Evolutionary conservation across 92 coral and sea anemone species (phyloP), one percentile per base, ranked within the genome.

Genomic region (Parazoanthus atlanticus): DNA sequence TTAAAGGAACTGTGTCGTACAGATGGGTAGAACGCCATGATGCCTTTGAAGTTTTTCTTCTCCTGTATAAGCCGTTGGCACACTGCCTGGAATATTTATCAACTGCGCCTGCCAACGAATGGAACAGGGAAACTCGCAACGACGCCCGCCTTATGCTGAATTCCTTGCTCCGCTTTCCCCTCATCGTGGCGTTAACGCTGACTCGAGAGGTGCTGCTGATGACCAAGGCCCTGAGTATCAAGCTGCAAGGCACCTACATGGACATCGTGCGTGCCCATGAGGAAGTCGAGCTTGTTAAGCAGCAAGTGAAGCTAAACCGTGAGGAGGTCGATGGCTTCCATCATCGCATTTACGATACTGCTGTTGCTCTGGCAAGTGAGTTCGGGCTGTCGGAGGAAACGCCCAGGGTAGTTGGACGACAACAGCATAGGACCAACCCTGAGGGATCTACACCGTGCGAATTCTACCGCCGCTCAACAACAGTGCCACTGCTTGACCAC

Each of bases 1-100:
- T 47, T 77, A 41, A 64, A 87, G 81, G 89, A 87, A 58, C 76
- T 87, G 84, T 87, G 85, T 76, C 78, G 89, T 87, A 76, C 89
- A 65, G 89, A 47, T 87, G 89, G 89, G 85, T 87, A 76, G 89
- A 87, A 75, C 84, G 84, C 74, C 89, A 65, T 87, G 89, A 86
- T 74, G 83, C 89, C 33, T 86, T 86, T 86, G 83, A 86, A 34
- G 89, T 86, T 31, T 86, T 86, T 43, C 17, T 73, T 25, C 88
- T 70, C 49, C 88, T 85, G 34, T 80, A 80, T 41, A 80, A 80
- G 85, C 34, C 69, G 70, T 66, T 80, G 70, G 64, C 70, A 31
- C 65, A 56, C 71, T 80, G 85, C 65, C 34, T 80, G 70, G 85
- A 80, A 6, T 80, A 19, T 31, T 66, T 49, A 36, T 47, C 71